Conservation (phyloP, 2,113 vertebrate species). For the Tupaia chinensis region DNA sequence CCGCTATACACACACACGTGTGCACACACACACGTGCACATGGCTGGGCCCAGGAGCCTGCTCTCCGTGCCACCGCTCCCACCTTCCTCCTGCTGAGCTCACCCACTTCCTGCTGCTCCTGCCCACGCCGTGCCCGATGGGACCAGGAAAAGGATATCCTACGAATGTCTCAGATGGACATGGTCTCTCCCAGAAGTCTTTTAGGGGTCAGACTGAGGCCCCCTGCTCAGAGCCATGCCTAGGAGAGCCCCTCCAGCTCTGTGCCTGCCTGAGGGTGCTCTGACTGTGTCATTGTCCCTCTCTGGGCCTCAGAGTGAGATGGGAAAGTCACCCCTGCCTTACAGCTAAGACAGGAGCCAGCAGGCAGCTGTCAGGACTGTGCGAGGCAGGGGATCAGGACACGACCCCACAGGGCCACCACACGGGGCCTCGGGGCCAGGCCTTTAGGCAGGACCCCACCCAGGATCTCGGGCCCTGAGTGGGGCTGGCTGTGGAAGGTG, state of each 20-base stretch:
- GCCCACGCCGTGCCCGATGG: background rate
- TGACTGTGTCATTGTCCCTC: background rate
- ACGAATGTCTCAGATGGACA: background rate
- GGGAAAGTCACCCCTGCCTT: background rate
- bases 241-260: background rate
- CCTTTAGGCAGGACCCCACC: background rate
- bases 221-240: background rate
- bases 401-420: fast-evolving
- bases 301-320: background rate
- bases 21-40: background rate
- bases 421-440: background rate
- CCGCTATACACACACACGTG: background rate
- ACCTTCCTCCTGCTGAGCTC: background rate
- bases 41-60: background rate
- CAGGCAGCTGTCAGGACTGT: background rate
- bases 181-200: background rate
- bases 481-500: background rate
- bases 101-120: constrained; percentile 43
- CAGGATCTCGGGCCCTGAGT: background rate
- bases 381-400: background rate
- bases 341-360: background rate
- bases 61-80: background rate
- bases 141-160: constrained; percentile 60
- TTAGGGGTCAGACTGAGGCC: background rate
- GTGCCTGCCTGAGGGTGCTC: background rate